Evolutionary conservation across 2,888 invertebrate genomes (phyloP), one percentile per base, ranked within the genome.

Genomic region (Pristionchus japonicus): DNA sequence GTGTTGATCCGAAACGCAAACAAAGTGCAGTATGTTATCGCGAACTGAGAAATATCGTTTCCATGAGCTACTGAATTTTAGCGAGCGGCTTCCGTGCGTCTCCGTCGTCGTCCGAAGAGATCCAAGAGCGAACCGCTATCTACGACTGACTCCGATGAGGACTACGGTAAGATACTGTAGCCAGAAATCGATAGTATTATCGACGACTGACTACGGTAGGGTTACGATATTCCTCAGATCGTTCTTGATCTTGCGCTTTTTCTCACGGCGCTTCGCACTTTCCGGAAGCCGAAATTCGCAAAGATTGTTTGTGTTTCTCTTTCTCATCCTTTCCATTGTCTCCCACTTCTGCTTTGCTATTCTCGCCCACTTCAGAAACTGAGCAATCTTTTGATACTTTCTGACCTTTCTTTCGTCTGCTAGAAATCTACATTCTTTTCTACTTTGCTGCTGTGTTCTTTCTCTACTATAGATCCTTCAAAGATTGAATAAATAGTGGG

Each of bases 71-170:
- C n/a, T 20, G 7, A 13, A 23, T 85, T 87, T 1, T 61, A 87
- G 87, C 34, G 87, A 47, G 87, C 87, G 20, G 57, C 77, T 15
- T 87, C 87, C 23, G 61, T 87, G 34, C 47, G 87, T 20, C 80
- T 87, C 4, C 52, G 80, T 17, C 77, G 87, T 40, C 52, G 87
- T 1, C 80, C 87, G 37, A 87, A 87, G 31, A 27, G 87, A 57
- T 77, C 77, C 4, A 87, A 87, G 87, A 87, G 87, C 31, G 87
- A 87, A 61, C 87, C 87, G 0, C 27, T 77, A 31, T 57, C 57
- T 15, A 86, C 49, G 13, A 86, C 86, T 67, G 86, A 86, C 52
- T 86, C 86, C 1, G 86, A 86, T 31, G 86, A 86, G 74, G 86
- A 86, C 23, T 86, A 74, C 74, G 74, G 86, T 86, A 86, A 13